Conservation (phyloP, 30 jellyfish, hydroid and myxozoan genomes). For the Pseudorhiza aurosa region DNA sequence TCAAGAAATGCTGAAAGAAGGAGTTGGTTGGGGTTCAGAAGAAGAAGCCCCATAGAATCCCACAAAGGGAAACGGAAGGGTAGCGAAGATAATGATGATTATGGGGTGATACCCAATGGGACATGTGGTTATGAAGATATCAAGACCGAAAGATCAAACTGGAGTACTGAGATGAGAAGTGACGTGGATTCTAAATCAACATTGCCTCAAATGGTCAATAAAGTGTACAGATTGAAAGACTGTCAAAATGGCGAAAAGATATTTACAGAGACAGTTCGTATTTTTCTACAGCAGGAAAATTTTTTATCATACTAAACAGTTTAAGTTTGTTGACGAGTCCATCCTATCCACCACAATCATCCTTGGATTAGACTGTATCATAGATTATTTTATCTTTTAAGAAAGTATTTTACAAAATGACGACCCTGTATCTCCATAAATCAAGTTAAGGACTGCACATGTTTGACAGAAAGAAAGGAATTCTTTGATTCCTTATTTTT, state of each 20-base stretch:
- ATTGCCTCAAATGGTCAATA: constrained; percentile 1
- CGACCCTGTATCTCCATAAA: no score
- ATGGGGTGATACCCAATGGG: background rate
- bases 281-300: constrained; percentile 15
- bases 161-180: background rate
- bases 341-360: no score
- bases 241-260: background rate
- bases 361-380: no score
- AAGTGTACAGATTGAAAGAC: constrained; percentile 35
- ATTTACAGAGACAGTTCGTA: constrained; percentile 17
- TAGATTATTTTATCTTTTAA: background rate
- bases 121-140: background rate
- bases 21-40: no score
- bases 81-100: background rate
- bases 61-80: no score
- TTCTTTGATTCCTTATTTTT: no score
- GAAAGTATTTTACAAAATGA: no score
- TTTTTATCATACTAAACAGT: background rate
- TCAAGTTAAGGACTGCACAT: no score
- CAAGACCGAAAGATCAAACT: background rate
- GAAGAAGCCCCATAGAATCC: no score
- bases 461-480: no score
- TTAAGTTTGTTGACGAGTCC: no score
- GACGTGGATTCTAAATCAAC: background rate
- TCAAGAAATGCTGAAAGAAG: no score